Evolutionary conservation across 2,797 vertebrate genomes (phyloP).

Genomic region (Hylomyscus alleni): DNA sequence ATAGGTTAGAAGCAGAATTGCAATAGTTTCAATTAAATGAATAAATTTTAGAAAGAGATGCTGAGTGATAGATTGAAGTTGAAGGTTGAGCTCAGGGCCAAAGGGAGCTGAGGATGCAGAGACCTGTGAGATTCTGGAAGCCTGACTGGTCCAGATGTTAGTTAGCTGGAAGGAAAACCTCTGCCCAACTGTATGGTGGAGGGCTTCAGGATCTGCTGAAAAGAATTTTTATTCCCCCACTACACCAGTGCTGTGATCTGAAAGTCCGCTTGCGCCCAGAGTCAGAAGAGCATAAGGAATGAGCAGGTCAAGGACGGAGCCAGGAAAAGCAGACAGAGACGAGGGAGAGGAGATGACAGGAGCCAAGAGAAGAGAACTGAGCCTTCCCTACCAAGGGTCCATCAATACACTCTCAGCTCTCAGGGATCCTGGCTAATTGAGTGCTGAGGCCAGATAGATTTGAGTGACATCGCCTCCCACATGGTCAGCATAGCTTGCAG

Average conservation of each 20-base stretch:
- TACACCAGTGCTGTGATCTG: background rate
- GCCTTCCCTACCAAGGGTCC: background rate
- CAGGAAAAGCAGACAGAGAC: background rate
- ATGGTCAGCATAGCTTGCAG: background rate
- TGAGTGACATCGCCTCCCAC: background rate
- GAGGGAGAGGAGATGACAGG: background rate
- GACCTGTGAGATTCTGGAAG: background rate
- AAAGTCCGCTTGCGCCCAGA: background rate
- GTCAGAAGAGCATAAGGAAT: background rate
- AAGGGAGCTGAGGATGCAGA: background rate
- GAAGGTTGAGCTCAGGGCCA: background rate
- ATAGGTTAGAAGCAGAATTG: background rate
- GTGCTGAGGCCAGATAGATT: background rate
- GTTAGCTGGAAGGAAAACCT: background rate
- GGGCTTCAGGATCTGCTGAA: background rate
- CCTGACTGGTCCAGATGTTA: background rate
- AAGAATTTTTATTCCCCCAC: background rate
- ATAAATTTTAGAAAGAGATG: conserved; percentile 1
- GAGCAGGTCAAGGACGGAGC: background rate
- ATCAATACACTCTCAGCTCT: background rate
- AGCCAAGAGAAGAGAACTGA: background rate
- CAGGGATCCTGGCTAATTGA: background rate
- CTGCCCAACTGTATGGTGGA: accelerated
- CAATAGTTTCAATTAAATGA: conserved; percentile 1
- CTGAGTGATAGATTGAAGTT: too few relatives aligned